phyloP scores from a whole-genome alignment of 1,140 invertebrate species.

The Calliopsis andreniformis region DNA sequence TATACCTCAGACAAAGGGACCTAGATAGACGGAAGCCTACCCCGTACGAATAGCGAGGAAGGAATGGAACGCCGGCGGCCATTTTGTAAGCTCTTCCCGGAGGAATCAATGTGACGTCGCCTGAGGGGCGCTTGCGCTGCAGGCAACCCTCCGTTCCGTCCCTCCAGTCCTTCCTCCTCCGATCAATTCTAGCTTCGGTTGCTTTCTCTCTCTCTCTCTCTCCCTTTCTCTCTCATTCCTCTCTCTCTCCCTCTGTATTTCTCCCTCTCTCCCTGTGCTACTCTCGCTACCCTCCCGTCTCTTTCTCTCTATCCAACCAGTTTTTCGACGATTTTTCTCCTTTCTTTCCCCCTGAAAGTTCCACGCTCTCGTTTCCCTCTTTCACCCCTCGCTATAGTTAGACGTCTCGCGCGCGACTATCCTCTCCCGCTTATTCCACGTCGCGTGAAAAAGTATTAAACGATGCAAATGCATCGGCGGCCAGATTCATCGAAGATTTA shows the following conservation, averaged over 20 bases:
- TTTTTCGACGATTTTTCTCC: not conserved
- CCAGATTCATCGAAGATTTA: slow-evolving; percentile 7
- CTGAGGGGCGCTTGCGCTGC: slow-evolving; percentile 81
- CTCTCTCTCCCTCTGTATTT: not conserved
- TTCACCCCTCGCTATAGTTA: not conserved
- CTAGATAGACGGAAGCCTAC: slow-evolving; percentile 74
- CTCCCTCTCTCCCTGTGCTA: slow-evolving; percentile 8
- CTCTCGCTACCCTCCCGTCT: slow-evolving; percentile 35
- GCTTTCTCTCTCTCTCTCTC: slow-evolving; percentile 40
- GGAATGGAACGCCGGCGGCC: slow-evolving; percentile 80
- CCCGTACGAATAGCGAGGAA: slow-evolving; percentile 74
- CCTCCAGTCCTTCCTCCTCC: slow-evolving; percentile 73
- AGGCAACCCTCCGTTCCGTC: slow-evolving; percentile 73
- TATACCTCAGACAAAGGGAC: slow-evolving; percentile 76
- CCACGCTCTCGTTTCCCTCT: not conserved
- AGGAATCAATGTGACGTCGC: slow-evolving; percentile 82
- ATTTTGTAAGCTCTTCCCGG: slow-evolving; percentile 82
- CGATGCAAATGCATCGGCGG: slow-evolving; percentile 9
- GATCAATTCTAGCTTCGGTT: slow-evolving; percentile 73
- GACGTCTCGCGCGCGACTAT: slow-evolving; percentile 37
- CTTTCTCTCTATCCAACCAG: not conserved
- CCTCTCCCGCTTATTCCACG: slow-evolving; percentile 1
- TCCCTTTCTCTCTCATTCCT: no score
- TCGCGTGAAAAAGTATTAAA: slow-evolving; percentile 44
- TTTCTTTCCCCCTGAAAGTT: slow-evolving; percentile 4